Evolutionary conservation across 2,888 invertebrate species (phyloP).

Genomic region (Cosmia trapezina): DNA sequence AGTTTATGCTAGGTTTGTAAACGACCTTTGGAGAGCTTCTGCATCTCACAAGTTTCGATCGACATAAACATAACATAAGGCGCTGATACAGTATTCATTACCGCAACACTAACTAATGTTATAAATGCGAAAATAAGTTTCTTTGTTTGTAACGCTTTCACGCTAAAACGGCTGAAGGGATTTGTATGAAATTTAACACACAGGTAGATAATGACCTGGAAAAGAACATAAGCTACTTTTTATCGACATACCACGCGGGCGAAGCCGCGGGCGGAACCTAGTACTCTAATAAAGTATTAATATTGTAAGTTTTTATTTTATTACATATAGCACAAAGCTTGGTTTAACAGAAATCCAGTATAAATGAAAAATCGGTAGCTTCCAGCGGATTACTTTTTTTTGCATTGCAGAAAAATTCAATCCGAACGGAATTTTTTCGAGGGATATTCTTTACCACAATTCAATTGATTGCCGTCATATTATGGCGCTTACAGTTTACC

Average conservation of each 20-base stretch:
- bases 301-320: constrained; percentile 5
- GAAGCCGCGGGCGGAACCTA: too few relatives aligned
- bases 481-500: constrained; percentile 5
- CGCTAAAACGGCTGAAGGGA: too few relatives aligned
- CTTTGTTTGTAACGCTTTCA: too few relatives aligned
- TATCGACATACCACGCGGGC: too few relatives aligned
- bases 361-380: constrained; percentile 26
- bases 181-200: too few relatives aligned
- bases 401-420: constrained; percentile 15
- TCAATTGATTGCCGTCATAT: background rate
- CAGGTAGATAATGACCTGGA: too few relatives aligned
- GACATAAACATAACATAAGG: background rate
- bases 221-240: too few relatives aligned
- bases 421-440: background rate
- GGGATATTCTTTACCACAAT: constrained; percentile 4
- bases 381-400: constrained; percentile 20
- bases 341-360: background rate
- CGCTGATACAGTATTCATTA: constrained; percentile 21
- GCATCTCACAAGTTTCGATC: constrained; percentile 34
- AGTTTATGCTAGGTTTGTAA: constrained; percentile 23
- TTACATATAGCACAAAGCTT: constrained; percentile 6
- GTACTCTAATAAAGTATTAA: background rate
- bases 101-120: background rate
- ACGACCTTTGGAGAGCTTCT: constrained; percentile 24
- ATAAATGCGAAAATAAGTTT: too few relatives aligned